Evolutionary conservation across 1,140 invertebrate species (phyloP).

Genomic region (Brachionus rubens): DNA sequence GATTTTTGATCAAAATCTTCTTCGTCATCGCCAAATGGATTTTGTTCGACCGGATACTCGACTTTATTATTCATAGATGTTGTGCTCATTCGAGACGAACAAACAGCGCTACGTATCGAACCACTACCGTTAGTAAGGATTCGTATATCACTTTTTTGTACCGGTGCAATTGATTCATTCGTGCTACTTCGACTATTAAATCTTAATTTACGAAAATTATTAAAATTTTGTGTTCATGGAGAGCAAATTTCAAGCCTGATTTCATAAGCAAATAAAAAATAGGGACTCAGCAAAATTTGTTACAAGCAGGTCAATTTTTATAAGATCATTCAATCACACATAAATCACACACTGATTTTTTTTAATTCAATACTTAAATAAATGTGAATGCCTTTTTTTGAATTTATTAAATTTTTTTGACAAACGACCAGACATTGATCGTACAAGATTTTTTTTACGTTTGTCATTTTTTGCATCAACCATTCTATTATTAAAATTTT

Average conservation of each 20-base stretch:
- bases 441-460: neutral
- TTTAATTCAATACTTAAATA: neutral
- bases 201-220: neutral
- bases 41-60: slow-evolving; percentile 16
- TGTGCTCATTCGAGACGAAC: neutral
- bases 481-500: no score
- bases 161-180: neutral
- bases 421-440: neutral
- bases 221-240: no score
- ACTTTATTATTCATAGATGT: neutral
- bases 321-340: neutral
- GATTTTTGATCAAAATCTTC: neutral
- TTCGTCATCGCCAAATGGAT: slow-evolving; percentile 22
- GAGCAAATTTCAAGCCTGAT: no score
- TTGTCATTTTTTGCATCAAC: neutral
- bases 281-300: no score
- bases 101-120: neutral
- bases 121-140: slow-evolving; percentile 13
- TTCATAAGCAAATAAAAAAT: no score
- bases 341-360: neutral
- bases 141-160: neutral
- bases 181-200: neutral
- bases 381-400: slow-evolving; percentile 22
- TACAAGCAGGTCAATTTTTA: no score
- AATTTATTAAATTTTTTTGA: slow-evolving; percentile 13